Evolutionary conservation across 2,797 vertebrate genomes (phyloP).

Genomic region (Acipenser ruthenus): DNA sequence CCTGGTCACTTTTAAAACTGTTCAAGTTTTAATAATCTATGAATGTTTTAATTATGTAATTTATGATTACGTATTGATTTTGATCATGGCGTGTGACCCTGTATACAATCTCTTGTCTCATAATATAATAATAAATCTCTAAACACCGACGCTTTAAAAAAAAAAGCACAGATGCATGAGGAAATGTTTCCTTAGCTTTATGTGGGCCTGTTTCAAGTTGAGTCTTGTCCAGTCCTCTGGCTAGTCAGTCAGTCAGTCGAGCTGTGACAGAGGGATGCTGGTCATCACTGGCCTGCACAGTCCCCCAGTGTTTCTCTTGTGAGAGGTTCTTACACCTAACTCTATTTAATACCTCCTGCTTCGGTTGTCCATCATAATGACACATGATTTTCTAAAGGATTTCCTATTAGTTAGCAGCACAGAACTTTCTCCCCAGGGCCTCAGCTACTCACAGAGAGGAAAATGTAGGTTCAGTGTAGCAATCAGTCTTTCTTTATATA

Average conservation of each 20-base stretch:
- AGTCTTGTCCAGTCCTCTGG: neutral
- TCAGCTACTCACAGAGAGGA: slow-evolving; percentile 62
- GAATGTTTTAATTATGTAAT: no score
- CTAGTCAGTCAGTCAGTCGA: no score
- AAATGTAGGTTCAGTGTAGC: slow-evolving; percentile 69
- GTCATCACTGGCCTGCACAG: neutral
- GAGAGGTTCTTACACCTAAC: slow-evolving; percentile 56
- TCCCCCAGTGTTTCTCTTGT: neutral
- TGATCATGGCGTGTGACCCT: slow-evolving; percentile 27
- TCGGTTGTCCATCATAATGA: slow-evolving; percentile 72
- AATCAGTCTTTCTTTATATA: slow-evolving; percentile 75
- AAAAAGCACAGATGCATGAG: neutral
- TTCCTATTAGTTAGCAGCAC: slow-evolving; percentile 68
- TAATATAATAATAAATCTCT: neutral
- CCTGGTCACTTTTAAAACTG: no score
- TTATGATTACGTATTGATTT: no score
- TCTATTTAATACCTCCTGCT: slow-evolving; percentile 71
- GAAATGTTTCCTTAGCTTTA: slow-evolving; percentile 39
- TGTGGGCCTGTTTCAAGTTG: slow-evolving; percentile 28
- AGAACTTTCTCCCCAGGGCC: slow-evolving; percentile 63
- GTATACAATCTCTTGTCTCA: no score
- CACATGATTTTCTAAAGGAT: slow-evolving; percentile 73
- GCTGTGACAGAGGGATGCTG: neutral
- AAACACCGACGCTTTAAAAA: neutral
- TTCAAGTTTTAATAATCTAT: no score